Evolutionary conservation across 2,797 vertebrate species (phyloP).

Genomic region (Poecilia picta): DNA sequence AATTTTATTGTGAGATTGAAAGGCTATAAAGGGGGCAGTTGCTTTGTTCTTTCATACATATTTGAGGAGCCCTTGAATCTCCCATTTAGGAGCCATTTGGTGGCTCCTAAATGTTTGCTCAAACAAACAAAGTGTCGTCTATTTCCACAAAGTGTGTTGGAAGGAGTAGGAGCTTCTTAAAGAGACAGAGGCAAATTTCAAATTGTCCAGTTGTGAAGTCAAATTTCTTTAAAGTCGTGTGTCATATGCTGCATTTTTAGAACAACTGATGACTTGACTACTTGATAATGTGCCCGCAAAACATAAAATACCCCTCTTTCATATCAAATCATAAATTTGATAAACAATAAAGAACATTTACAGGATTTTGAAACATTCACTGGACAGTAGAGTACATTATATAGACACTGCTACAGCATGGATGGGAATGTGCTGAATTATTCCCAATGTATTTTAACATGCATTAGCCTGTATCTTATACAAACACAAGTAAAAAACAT

Average conservation of each 20-base stretch:
- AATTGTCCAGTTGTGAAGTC: no score
- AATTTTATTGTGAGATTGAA: not conserved
- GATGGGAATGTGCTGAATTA: not conserved
- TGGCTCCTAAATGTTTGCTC: no score
- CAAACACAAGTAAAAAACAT: not conserved
- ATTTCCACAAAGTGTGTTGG: no score
- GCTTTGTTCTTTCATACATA: not conserved
- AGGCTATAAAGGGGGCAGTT: not conserved
- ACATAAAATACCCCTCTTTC: not conserved
- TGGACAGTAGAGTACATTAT: not conserved
- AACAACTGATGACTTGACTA: no score
- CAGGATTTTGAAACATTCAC: not conserved
- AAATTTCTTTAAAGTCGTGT: no score
- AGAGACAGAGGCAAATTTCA: no score
- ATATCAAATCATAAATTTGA: not conserved
- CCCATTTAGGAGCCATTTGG: no score
- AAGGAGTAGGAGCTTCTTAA: no score
- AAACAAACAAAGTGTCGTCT: no score
- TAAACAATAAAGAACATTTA: not conserved
- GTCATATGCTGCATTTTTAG: no score
- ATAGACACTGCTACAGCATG: not conserved
- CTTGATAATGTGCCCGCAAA: no score
- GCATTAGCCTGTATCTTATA: not conserved
- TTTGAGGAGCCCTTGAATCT: no score
- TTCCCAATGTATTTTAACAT: not conserved